Base-by-base conservation (phyloP, 1,140 invertebrate species). In the Aphaenogaster floridana region DNA sequence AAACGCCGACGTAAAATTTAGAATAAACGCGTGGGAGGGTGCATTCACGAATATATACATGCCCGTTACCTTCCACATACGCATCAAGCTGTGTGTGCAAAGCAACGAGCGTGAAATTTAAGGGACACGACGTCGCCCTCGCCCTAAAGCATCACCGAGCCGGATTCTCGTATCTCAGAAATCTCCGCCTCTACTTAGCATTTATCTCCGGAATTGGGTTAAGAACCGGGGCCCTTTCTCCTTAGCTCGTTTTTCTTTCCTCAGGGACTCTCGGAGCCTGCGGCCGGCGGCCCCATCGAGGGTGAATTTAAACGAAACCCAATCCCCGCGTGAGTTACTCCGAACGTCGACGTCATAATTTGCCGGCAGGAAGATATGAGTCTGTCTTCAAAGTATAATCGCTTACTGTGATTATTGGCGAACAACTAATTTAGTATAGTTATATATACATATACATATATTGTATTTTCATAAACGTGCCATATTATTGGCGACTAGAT, bases 171-270 rank as follows among this genome's bases (percentile, higher is more conserved):
- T 91, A 93, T 92, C 91, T 91, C 89, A 90, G 91, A 94, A 95
- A 94, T 94, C 92, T 94, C 93, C 90, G 91, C 90, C 91, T 91
- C 91, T 90, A 92, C 91, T 93, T 93, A 92, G 90, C 92, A 94
- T 94, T 95, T 94, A 95, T 95, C 93, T 93, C 89, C 71, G 66
- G 93, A 95, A 95, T 94, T 94, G 92, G 93, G 94, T 95, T 95
- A 94, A 91, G 90, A 79, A 85, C 89, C 87, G 69, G 86, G 42
- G 90, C 86, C 90, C 87, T 92, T 81, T 89, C 80, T 89, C 90
- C 90, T 85, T 72, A 85, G 84, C 86, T 85, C 84, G 74, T 91
- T 91, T 89, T 90, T 92, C 88, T 88, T 81, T 90, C 89, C 89
- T 69, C 54, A 71, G 92, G 86, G 93, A 91, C 88, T 91, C 91